phyloP scores from a whole-genome alignment of 2,113 vertebrate genomes.

The Pterocles orientalis region DNA sequence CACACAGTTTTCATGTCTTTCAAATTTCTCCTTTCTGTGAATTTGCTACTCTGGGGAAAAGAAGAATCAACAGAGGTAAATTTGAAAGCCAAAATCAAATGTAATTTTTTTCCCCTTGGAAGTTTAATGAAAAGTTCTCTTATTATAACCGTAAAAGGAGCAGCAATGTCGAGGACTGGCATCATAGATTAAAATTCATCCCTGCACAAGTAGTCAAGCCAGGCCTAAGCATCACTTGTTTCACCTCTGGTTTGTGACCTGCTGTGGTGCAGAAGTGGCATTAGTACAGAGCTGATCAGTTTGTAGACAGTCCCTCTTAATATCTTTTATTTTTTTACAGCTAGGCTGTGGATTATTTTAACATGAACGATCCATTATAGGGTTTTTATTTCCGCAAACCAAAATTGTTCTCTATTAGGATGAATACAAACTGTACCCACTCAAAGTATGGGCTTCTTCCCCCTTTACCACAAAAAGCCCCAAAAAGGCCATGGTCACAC shows the following conservation, averaged over 20 bases:
- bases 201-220: not conserved
- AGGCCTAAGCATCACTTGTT: not conserved
- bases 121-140: not conserved
- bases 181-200: not conserved
- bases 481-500: not conserved
- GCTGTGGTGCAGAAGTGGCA: fast-evolving
- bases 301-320: not conserved
- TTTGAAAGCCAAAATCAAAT: not conserved
- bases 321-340: not conserved
- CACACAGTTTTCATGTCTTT: not conserved
- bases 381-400: not conserved
- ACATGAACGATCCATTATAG: not conserved
- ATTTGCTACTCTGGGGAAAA: not conserved
- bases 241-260: not conserved
- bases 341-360: not conserved
- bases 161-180: not conserved
- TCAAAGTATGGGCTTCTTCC: not conserved
- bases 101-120: not conserved
- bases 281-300: not conserved
- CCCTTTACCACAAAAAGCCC: not conserved
- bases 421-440: not conserved
- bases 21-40: not conserved
- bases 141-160: not conserved
- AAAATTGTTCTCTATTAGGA: not conserved
- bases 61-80: not conserved